Evolutionary conservation across 2,888 invertebrate genomes (phyloP), one percentile per base, ranked within the genome.

Genomic region (Phoenoteleia sp.): DNA sequence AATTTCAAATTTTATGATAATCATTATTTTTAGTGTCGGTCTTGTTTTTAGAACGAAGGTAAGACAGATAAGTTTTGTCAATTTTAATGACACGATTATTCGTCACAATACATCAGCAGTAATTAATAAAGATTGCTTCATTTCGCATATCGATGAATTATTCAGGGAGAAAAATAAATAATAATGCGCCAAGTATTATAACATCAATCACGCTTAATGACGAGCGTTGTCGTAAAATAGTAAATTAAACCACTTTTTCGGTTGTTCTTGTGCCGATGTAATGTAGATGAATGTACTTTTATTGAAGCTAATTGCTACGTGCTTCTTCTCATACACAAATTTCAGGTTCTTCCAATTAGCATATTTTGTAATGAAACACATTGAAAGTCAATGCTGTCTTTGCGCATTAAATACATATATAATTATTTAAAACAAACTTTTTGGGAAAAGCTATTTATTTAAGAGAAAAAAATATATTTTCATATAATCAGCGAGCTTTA

Each of bases 121-220:
- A 67, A 77, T 77, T 67, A 67, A 67, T 60, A 67, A 67, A 29
- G 49, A 77, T 77, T 47, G 67, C 66, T 47, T 66, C 58, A 58
- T 75, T 75, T 66, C 45, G 47, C 19, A 36, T 66, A 66, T 66
- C 66, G 25, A 54, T 75, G 45, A 66, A 52, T 76, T 42, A 76
- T 56, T 66, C 62, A 54, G 17, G 11, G 29, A 15, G 27, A 56
- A 56, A 66, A 47, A 76, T 54, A 49, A 47, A 56, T 23, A 49
- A 67, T 67, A 36, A 13, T 49, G 36, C 19, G 49, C 19, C 23
- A 33, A 3, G 13, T 19, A 27, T 36, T 45, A 21, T 58, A 47
- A 49, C 49, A 77, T 77, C 21, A 77, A 77, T 67, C 76, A 67
- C 29, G 58, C 25, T 67, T 67, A 60, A 60, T 67, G 39, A 45